phyloP scores from a whole-genome alignment of 1,140 invertebrate genomes.

The Tetranychus urticae region DNA sequence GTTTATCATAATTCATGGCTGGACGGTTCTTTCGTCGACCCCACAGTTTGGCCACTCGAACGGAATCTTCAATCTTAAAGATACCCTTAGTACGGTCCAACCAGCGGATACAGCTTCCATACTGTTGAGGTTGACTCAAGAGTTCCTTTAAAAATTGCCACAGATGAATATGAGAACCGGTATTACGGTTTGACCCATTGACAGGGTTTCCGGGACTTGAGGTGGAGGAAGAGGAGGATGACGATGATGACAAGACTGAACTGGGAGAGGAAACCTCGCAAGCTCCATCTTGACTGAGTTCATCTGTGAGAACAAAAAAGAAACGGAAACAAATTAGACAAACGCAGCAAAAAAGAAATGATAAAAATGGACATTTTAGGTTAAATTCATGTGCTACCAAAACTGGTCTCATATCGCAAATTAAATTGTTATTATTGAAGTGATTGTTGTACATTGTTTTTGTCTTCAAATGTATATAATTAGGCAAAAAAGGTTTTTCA shows the following conservation, averaged over 20 bases:
- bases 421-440: too few relatives aligned
- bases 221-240: too few relatives aligned
- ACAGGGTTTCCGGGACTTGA: too few relatives aligned
- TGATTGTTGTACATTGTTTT: too few relatives aligned
- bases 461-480: too few relatives aligned
- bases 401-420: too few relatives aligned
- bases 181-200: background rate
- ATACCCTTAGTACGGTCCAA: constrained; percentile 74
- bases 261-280: background rate
- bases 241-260: background rate
- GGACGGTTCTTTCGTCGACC: constrained; percentile 89
- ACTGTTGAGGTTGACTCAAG: constrained; percentile 51
- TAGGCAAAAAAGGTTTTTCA: too few relatives aligned
- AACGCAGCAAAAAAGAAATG: background rate
- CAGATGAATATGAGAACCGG: constrained; percentile 46
- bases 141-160: constrained; percentile 98
- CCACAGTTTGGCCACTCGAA: constrained; percentile 81
- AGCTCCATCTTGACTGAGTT: background rate
- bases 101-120: constrained; percentile 88
- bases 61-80: constrained; percentile 97
- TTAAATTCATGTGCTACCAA: too few relatives aligned
- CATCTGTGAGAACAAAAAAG: background rate
- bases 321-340: background rate
- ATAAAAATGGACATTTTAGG: background rate
- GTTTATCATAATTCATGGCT: constrained; percentile 98